Conservation (phyloP, 2,888 invertebrate genomes). For the Watsonalla cultraria region DNA sequence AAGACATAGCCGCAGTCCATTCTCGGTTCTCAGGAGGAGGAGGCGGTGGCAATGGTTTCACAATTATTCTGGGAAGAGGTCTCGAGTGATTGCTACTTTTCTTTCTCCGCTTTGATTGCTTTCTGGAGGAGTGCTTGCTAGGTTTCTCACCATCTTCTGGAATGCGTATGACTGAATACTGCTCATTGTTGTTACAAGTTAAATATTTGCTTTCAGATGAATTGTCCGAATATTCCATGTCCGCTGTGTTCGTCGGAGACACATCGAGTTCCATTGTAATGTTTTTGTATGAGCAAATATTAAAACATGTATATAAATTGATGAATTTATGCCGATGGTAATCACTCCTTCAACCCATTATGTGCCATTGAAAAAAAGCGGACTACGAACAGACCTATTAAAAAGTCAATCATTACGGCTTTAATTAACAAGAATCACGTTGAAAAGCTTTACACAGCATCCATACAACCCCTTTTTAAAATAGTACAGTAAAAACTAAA, state of each 20-base stretch:
- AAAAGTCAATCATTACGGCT: conserved; percentile 34
- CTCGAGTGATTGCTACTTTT: conserved; percentile 86
- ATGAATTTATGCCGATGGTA: conserved; percentile 61
- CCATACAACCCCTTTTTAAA: conserved; percentile 36
- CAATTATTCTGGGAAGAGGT: conserved; percentile 87
- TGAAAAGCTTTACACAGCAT: conserved; percentile 30
- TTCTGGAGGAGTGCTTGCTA: conserved; percentile 88
- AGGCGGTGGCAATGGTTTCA: conserved; percentile 87
- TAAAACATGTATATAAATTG: conserved; percentile 42
- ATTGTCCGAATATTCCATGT: conserved; percentile 62
- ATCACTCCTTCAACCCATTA: conserved; percentile 73
- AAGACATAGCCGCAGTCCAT: conserved; percentile 67
- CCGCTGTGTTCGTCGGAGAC: conserved; percentile 46
- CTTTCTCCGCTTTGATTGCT: conserved; percentile 83
- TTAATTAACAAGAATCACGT: conserved; percentile 14
- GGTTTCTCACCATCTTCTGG: conserved; percentile 77
- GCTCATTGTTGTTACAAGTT: conserved; percentile 59
- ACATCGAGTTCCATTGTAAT: conserved; percentile 66
- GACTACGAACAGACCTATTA: conserved; percentile 4
- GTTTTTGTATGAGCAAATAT: conserved; percentile 24
- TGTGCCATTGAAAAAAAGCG: conserved; percentile 32
- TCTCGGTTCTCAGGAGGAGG: conserved; percentile 71
- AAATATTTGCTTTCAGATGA: conserved; percentile 61
- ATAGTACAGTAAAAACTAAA: conserved; percentile 51
- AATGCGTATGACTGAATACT: conserved; percentile 67